Base-by-base conservation (phyloP, 1,140 invertebrate species). In the Drosophila murphyi region DNA sequence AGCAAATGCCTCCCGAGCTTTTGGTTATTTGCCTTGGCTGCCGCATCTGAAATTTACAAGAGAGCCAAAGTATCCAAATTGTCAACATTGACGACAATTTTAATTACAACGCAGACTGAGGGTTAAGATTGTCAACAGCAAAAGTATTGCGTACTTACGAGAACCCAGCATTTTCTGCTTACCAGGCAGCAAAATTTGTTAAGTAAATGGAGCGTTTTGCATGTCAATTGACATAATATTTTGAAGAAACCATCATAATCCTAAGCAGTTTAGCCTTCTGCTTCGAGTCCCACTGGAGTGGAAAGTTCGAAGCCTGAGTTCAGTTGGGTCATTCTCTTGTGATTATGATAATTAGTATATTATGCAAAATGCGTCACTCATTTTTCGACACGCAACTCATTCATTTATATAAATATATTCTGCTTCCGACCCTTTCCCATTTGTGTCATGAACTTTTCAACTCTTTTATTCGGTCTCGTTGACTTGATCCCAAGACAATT, bases 21-120 rank as follows among this genome's bases (percentile, higher is more conserved):
- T 48, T 41, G 45, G 43, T 56, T 73, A 73, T 73, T 73, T 61
- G 56, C 43, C 20, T 35, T 55, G 41, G 37, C 64, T 61, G 64
- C 48, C 64, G 59, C 55, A 54, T 57, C 51, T 37, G 20, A 56
- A 69, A 75, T 71, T 75, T 71, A 32, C 39, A 62, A 47, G 51
- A 68, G 73, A 62, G 20, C 62, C 48, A 45, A 55, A 57, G 43
- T 64, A 54, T 61, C 64, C 72, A 57, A 57, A 61, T 50, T 76
- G 71, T 76, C 81, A 87, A 87, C 79, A 82, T 82, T 87, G 78
- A 76, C 69, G 72, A 79, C 82, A 78, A 69, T 87, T 88, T 78
- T 78, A 88, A 83, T 80, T 88, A 83, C 85, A 75, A 80, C 85
- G 80, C 85, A 83, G 62, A 74, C 67, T n/a, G 39, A 43, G 39